phyloP scores from a whole-genome alignment of 2,888 invertebrate species.

The Acanthosoma haemorrhoidale region DNA sequence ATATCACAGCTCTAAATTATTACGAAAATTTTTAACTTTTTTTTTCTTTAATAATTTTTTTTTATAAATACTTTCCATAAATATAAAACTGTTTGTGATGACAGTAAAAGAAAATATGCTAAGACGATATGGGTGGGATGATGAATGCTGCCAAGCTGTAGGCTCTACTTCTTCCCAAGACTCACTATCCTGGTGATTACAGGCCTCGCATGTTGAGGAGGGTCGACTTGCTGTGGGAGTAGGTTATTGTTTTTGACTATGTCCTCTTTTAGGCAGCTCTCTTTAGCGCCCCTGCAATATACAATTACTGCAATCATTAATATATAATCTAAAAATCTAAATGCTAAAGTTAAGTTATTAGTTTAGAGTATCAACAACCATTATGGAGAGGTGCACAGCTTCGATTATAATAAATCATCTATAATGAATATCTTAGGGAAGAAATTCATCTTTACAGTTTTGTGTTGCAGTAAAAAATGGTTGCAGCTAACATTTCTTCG shows the following conservation, averaged over 20 bases:
- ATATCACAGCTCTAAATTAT: slow-evolving; percentile 27
- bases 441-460: no score
- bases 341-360: no score
- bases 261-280: slow-evolving; percentile 49
- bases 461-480: no score
- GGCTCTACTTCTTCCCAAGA: slow-evolving; percentile 34
- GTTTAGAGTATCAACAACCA: no score
- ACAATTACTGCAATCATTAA: slow-evolving; percentile 1
- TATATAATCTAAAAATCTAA: background rate
- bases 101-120: background rate
- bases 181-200: slow-evolving; percentile 39
- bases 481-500: no score
- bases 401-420: no score
- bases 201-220: slow-evolving; percentile 32
- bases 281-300: slow-evolving; percentile 51
- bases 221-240: background rate
- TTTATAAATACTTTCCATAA: slow-evolving; percentile 3
- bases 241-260: slow-evolving; percentile 41
- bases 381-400: no score
- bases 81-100: slow-evolving; percentile 7
- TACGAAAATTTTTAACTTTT: background rate
- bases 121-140: background rate
- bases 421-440: no score
- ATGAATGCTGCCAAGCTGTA: background rate
- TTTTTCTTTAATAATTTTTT: background rate